Evolutionary conservation across 2,113 vertebrate genomes (phyloP).

Genomic region (Craseonycteris thonglongyai): DNA sequence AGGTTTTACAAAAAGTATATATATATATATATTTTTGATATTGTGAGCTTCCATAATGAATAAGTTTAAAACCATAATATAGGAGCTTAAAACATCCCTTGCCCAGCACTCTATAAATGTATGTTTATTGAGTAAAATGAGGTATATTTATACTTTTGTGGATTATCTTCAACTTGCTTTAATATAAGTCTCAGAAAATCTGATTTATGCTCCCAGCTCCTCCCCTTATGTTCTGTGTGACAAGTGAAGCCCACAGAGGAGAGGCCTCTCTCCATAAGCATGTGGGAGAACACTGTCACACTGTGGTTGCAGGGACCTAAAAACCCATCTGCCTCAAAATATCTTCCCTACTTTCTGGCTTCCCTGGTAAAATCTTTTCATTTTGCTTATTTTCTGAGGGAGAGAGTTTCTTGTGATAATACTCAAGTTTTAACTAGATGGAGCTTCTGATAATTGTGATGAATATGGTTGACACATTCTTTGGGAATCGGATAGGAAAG

Average conservation of each 20-base stretch:
- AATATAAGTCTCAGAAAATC: not conserved
- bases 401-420: not conserved
- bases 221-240: not conserved
- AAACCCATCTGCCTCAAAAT: not conserved
- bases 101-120: not conserved
- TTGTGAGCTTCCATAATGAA: not conserved
- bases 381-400: not conserved
- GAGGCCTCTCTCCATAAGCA: not conserved
- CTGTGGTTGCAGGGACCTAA: not conserved
- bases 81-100: not conserved
- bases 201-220: not conserved
- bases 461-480: not conserved
- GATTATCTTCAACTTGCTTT: not conserved
- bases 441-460: not conserved
- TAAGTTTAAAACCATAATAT: not conserved
- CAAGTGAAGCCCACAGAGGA: not conserved
- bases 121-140: not conserved
- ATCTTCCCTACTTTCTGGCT: not conserved
- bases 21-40: slow-evolving; percentile 40
- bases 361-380: not conserved
- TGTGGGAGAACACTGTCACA: not conserved
- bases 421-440: not conserved
- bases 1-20: not conserved
- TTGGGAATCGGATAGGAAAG: not conserved
- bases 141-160: not conserved